phyloP scores from a whole-genome alignment of 2,113 vertebrate genomes.

The Pandion haliaetus region DNA sequence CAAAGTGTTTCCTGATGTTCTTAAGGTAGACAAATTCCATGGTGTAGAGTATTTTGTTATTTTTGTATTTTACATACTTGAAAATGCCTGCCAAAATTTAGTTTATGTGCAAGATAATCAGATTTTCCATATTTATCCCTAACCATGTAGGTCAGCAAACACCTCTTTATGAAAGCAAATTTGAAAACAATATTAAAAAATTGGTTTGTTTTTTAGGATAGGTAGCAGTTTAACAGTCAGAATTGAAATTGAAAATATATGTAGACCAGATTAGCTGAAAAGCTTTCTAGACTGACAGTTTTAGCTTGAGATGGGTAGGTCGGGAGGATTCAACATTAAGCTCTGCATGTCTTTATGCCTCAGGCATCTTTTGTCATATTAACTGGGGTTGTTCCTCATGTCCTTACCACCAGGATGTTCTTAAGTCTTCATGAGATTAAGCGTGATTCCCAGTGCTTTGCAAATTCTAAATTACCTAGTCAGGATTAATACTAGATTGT shows the following conservation, averaged over 20 bases:
- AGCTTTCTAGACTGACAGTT: neutral
- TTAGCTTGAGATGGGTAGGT: neutral
- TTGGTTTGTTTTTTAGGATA: neutral
- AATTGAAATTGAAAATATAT: neutral
- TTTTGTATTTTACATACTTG: neutral
- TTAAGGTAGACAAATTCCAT: neutral
- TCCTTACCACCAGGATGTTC: neutral
- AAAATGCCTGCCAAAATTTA: neutral
- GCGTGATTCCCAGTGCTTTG: neutral
- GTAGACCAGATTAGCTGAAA: neutral
- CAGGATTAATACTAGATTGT: neutral
- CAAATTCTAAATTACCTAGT: neutral
- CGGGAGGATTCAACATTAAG: neutral
- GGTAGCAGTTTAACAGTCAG: neutral
- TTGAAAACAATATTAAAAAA: neutral
- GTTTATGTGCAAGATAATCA: neutral
- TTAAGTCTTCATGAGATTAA: neutral
- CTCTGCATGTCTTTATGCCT: neutral
- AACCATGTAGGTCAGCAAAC: neutral
- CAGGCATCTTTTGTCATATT: neutral
- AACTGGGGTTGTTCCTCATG: neutral
- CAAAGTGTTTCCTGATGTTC: neutral
- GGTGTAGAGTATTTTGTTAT: neutral
- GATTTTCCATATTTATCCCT: neutral
- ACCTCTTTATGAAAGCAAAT: neutral